Percentiles rank a stretch among this genome's conserved stretches.
Conservation (phyloP, 1,140 invertebrate genomes). For the Phymastichus coffea region DNA sequence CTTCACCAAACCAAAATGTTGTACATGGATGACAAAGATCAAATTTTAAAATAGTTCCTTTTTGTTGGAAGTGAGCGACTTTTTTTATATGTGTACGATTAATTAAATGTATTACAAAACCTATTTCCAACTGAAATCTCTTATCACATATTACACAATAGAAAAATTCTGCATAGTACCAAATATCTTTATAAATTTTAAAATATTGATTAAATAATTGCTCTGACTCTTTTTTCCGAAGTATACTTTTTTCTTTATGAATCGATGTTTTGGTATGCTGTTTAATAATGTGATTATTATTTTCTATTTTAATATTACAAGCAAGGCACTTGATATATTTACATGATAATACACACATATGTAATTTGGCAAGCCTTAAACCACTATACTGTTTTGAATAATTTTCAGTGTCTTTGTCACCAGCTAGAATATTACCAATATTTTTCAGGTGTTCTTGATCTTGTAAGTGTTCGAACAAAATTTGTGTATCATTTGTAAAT, state of each 20-base stretch:
- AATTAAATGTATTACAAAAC: conserved; percentile 33
- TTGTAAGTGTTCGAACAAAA: conserved; percentile 20
- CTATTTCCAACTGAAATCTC: conserved; percentile 11
- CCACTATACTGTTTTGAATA: conserved; percentile 20
- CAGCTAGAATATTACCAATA: background rate
- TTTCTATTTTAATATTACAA: conserved; percentile 7
- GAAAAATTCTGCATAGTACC: conserved; percentile 34
- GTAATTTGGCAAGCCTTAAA: conserved; percentile 19
- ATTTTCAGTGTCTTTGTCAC: conserved; percentile 1
- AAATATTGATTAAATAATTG: conserved; percentile 5
- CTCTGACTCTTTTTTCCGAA: background rate
- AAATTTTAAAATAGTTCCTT: conserved; percentile 6
- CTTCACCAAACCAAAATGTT: conserved; percentile 31
- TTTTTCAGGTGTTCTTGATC: conserved; percentile 11
- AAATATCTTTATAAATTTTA: conserved; percentile 6
- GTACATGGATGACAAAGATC: conserved; percentile 37
- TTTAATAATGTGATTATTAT: background rate
- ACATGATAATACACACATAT: conserved; percentile 7
- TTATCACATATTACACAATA: conserved; percentile 27
- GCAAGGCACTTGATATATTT: background rate
- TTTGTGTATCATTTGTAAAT: conserved; percentile 9
- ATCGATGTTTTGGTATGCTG: background rate
- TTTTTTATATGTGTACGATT: conserved; percentile 13
- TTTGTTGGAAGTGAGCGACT: background rate
- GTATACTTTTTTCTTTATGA: background rate